phyloP scores from a whole-genome alignment of 2,113 vertebrate species.

The Catharus bicknelli region DNA sequence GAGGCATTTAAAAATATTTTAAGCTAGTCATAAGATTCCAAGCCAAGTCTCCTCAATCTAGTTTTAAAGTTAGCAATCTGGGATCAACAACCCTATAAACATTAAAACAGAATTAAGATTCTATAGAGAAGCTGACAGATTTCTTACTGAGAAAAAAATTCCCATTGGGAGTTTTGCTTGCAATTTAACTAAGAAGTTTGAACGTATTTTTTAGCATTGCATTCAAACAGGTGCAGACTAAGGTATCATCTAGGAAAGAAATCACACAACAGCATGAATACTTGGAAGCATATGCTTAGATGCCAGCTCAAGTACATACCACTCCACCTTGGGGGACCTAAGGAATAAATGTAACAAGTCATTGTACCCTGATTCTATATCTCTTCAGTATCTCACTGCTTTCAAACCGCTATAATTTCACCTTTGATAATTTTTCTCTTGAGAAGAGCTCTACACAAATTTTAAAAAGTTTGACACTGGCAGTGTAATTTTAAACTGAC shows the following conservation, averaged over 20 bases:
- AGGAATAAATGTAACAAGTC: slow-evolving; percentile 67
- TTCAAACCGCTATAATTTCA: not conserved
- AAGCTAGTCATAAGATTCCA: not conserved
- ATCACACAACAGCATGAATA: slow-evolving; percentile 44
- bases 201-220: not conserved
- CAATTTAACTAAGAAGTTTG: not conserved
- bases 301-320: slow-evolving; percentile 77
- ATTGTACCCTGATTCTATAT: not conserved
- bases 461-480: not conserved
- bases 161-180: not conserved
- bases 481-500: not conserved
- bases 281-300: not conserved
- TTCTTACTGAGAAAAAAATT: not conserved
- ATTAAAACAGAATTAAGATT: not conserved
- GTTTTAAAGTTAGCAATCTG: not conserved
- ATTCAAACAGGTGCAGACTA: not conserved
- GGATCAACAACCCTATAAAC: not conserved
- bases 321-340: slow-evolving; percentile 81
- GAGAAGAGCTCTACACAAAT: not conserved
- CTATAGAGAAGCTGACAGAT: not conserved
- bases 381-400: not conserved
- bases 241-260: not conserved
- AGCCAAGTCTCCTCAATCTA: not conserved
- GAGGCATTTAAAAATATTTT: not conserved
- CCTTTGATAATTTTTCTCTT: not conserved